Percentiles rank a stretch among this genome's conserved stretches.
These are phyloP conservation scores for Diachasmimorpha longicaudata DNA, from an alignment of 1,140 invertebrate genomes.

Conservation along the genomic window DNA sequence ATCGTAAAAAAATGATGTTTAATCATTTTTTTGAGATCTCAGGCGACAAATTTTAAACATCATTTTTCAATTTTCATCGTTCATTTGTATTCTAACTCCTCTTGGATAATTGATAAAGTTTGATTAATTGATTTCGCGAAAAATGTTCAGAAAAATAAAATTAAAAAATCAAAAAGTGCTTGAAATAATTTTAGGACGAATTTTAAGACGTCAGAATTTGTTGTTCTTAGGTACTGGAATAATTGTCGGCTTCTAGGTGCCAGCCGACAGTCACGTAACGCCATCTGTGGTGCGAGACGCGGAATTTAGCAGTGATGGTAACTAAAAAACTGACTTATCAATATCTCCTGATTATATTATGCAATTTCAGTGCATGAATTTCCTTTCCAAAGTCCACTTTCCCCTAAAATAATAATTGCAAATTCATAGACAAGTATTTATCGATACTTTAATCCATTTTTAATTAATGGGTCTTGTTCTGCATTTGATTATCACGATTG, in stretches of 20 bases:
- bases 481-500: not conserved
- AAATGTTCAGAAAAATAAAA: too few relatives aligned
- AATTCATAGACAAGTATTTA: too few relatives aligned
- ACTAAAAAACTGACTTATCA: not conserved
- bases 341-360: too few relatives aligned
- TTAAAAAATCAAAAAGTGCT: too few relatives aligned
- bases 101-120: not conserved
- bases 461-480: not conserved
- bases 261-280: not conserved
- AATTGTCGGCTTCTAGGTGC: too few relatives aligned
- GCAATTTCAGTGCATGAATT: not conserved
- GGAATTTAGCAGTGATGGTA: not conserved
- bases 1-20: not conserved
- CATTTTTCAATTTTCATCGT: slow-evolving; percentile 40
- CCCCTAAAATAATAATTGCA: too few relatives aligned
- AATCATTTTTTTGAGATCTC: not conserved
- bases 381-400: too few relatives aligned
- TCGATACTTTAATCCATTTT: too few relatives aligned
- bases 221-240: not conserved
- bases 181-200: not conserved
- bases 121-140: too few relatives aligned
- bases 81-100: slow-evolving; percentile 6
- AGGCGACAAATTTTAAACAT: slow-evolving; percentile 11
- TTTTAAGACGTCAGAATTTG: not conserved
- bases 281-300: not conserved